Evolutionary conservation across 2,797 vertebrate species (phyloP), one percentile per base, ranked within the genome.

Genomic region (Bovichtus variegatus): DNA sequence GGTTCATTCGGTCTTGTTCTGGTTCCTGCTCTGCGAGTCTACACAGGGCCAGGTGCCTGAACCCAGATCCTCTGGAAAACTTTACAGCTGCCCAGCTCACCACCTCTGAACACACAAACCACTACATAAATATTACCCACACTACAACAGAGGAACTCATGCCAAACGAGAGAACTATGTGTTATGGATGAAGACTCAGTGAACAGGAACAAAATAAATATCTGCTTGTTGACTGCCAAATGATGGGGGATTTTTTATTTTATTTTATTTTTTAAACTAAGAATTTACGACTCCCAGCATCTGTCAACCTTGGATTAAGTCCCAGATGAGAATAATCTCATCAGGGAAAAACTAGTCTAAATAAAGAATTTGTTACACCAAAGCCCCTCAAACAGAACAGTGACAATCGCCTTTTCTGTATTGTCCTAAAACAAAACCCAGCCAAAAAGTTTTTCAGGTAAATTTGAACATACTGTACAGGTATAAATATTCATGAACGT

Each of bases 291-390:
- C 53, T 12, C 25, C 5, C 27, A 23, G 53, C 46, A 77, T 71
- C 58, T 61, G 50, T 62, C 60, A 74, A 74, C 58, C 9, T 51
- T 47, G 38, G 40, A 65, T 66, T 34, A 65, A 46, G n/a, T 78
- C 55, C 6, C 44, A 44, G 43, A 38, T 68, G 23, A 50, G 54
- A 65, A 27, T 55, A 44, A 44, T 55, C 27, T 44, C 27, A 44
- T 44, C 49, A 31, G 38, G 49, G 25, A 53, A 29, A 21, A n/a
- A 67, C 19, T 55, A 21, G 51, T 68, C 36, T 19, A 53, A 69
- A 69, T 64, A 50, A 74, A 63, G 51, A 63, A 10, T 31, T n/a
- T 29, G 18, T 50, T 58, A 36, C 44, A 70, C 29, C 19, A 59
- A 21, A 21, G 36, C 41, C 15, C 12, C 21, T 57, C 18, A 57